Percentiles rank a stretch among this genome's conserved stretches.
phyloP scores from a whole-genome alignment of 2,113 vertebrate species.

The Cebidichthys violaceus region DNA sequence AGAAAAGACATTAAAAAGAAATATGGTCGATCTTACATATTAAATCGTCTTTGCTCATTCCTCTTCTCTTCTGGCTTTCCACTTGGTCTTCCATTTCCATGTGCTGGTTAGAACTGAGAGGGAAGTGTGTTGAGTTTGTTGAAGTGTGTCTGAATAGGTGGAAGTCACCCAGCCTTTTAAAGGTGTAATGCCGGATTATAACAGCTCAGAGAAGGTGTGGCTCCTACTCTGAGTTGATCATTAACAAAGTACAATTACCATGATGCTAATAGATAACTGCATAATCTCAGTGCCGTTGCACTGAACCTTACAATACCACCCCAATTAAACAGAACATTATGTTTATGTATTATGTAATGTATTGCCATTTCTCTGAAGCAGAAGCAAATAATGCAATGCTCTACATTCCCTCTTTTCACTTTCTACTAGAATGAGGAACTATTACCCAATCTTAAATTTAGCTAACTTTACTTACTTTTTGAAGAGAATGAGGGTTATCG shows the following conservation, averaged over 20 bases:
- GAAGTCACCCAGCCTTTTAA: constrained; percentile 64
- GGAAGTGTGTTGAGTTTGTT: constrained; percentile 26
- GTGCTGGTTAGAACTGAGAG: not conserved
- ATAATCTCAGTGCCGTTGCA: not conserved
- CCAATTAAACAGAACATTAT: not conserved
- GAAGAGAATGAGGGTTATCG: no score
- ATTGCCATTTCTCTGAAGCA: not conserved
- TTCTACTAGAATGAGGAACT: not conserved
- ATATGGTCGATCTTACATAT: constrained; percentile 82
- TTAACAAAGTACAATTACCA: constrained; percentile 17
- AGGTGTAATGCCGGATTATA: constrained; percentile 33
- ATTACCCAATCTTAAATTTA: not conserved
- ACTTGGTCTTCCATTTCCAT: constrained; percentile 82
- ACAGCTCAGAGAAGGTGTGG: constrained; percentile 42
- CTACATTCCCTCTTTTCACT: not conserved
- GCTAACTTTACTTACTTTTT: not conserved
- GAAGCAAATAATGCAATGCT: not conserved
- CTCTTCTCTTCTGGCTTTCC: constrained; percentile 73
- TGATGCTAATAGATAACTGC: not conserved
- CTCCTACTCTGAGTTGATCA: constrained; percentile 36
- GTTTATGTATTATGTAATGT: not conserved
- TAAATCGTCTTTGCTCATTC: constrained; percentile 75
- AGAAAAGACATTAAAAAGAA: not conserved
- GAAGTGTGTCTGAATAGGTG: constrained; percentile 31
- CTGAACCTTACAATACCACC: not conserved